Percentiles rank a stretch among this genome's conserved stretches.
Evolutionary conservation across 1,140 invertebrate species (phyloP).

Genomic region (Anastrepha obliqua): DNA sequence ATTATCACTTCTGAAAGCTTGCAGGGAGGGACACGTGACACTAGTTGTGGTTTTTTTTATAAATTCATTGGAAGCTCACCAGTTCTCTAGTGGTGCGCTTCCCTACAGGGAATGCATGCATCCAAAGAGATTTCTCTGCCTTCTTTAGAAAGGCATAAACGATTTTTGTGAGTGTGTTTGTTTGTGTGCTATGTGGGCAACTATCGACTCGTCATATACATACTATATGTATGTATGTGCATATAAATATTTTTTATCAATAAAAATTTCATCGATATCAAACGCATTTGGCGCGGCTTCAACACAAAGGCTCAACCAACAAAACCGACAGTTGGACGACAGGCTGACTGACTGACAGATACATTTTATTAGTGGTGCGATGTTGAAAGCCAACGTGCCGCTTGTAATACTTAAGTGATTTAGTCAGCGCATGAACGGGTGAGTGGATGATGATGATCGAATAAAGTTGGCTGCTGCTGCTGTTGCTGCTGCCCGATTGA

Average conservation of each 20-base stretch:
- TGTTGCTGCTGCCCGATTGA: not conserved
- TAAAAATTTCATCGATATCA: slow-evolving; percentile 1
- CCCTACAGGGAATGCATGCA: not conserved
- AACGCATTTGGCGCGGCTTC: not conserved
- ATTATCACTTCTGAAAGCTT: no score
- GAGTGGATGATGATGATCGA: slow-evolving; percentile 31
- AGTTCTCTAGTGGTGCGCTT: no score
- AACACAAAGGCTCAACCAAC: not conserved
- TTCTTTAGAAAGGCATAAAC: not conserved
- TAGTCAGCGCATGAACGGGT: not conserved
- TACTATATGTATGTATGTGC: not conserved
- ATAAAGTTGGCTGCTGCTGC: slow-evolving; percentile 5
- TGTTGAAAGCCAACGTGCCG: slow-evolving; percentile 22
- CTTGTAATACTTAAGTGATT: slow-evolving; percentile 5
- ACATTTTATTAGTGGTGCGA: slow-evolving; percentile 28
- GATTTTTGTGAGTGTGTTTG: not conserved
- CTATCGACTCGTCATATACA: not conserved
- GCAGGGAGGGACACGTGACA: no score
- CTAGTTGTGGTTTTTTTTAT: no score
- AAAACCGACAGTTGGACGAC: not conserved
- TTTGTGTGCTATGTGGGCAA: not conserved
- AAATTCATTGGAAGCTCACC: no score
- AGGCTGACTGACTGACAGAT: not conserved
- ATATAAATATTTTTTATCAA: slow-evolving; percentile 55
- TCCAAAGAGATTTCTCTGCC: not conserved